Conservation (phyloP, 2,797 vertebrate genomes). For the Phaenicophaeus curvirostris region DNA sequence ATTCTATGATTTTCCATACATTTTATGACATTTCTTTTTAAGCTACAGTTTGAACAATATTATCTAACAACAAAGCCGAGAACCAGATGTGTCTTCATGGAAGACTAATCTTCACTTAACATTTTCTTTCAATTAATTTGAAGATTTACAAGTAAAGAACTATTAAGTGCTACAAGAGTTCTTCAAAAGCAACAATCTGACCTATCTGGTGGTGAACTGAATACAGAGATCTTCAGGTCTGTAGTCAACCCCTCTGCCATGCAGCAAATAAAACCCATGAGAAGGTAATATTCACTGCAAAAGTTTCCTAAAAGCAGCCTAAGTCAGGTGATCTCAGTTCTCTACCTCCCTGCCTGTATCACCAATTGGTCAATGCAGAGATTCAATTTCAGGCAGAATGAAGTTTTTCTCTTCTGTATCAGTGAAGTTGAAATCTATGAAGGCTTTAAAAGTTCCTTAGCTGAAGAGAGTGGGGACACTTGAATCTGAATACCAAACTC, state of each 20-base stretch:
- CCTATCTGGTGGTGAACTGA: background rate
- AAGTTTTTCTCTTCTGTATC: background rate
- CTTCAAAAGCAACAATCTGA: background rate
- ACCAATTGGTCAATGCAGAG: background rate
- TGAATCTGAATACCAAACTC: background rate
- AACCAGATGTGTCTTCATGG: accelerated
- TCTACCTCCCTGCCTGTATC: background rate
- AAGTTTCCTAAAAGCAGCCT: background rate
- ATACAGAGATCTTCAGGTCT: background rate
- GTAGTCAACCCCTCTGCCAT: background rate
- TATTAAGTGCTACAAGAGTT: background rate
- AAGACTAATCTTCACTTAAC: background rate
- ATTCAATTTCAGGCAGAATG: accelerated
- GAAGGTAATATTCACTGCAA: background rate
- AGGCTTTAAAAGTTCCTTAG: background rate
- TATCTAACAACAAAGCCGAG: background rate
- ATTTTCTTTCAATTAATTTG: background rate
- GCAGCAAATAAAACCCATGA: background rate
- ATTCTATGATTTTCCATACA: background rate
- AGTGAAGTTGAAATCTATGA: background rate
- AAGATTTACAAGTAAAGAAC: background rate
- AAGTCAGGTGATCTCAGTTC: background rate
- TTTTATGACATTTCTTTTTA: background rate
- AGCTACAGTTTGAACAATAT: background rate
- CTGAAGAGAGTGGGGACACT: background rate